These are phyloP conservation scores for Leucophenga montana DNA, from an alignment of 2,888 invertebrate genomes.

Conservation along the genomic window DNA sequence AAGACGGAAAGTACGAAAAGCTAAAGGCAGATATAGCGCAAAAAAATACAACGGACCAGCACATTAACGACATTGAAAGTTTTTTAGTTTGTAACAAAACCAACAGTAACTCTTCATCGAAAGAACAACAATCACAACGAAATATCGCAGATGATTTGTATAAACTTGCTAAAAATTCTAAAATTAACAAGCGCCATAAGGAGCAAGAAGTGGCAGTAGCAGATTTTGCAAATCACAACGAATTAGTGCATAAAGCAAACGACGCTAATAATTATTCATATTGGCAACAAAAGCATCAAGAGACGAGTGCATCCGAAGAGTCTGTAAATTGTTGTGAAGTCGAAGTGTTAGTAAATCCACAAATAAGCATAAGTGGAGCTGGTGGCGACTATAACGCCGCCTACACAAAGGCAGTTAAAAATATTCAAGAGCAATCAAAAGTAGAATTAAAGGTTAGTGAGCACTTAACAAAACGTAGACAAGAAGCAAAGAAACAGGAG, in stretches of 20 bases:
- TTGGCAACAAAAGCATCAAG: constrained; percentile 14
- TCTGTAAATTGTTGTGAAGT: background rate
- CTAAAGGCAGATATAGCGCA: background rate
- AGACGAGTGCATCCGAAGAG: background rate
- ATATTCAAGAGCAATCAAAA: constrained; percentile 5
- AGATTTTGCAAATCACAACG: constrained; percentile 3
- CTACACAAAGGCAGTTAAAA: background rate
- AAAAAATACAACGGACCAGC: background rate
- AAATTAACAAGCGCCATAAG: background rate
- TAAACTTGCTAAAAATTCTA: constrained; percentile 7
- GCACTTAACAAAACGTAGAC: background rate
- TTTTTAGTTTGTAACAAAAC: background rate
- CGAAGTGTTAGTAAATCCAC: background rate
- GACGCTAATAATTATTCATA: constrained; percentile 3
- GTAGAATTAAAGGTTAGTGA: constrained; percentile 9
- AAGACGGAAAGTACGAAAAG: constrained; percentile 28
- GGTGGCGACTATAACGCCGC: too few relatives aligned
- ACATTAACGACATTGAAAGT: background rate
- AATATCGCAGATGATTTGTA: background rate
- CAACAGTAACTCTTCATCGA: constrained; percentile 30
- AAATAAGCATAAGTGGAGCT: background rate
- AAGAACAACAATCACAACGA: constrained; percentile 31
- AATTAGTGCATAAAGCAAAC: constrained; percentile 14
- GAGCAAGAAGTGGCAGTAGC: background rate
- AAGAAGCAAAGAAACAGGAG: background rate